These are phyloP conservation scores for Pollenia angustigena DNA, from an alignment of 2,888 invertebrate species.

Conservation along the genomic window DNA sequence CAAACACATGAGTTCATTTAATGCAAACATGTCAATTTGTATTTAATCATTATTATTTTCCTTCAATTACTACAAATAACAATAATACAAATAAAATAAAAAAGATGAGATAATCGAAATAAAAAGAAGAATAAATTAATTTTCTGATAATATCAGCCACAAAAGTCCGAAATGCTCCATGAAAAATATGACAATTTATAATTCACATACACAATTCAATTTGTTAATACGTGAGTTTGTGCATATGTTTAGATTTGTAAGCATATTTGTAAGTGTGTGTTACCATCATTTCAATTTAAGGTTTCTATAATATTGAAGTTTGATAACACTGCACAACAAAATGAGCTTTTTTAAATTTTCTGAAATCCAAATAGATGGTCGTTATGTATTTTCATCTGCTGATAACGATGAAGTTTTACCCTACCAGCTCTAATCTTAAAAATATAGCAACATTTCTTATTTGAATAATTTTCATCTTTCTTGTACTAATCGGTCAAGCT, in stretches of 20 bases:
- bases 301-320: not conserved
- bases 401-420: too few relatives aligned
- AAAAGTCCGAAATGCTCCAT: not conserved
- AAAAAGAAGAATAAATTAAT: conserved; percentile 37
- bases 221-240: not conserved
- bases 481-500: too few relatives aligned
- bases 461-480: too few relatives aligned
- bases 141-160: conserved; percentile 19
- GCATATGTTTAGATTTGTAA: not conserved
- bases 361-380: too few relatives aligned
- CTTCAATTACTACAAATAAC: conserved; percentile 26
- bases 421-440: too few relatives aligned
- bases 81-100: not conserved
- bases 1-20: not conserved
- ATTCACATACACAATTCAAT: not conserved
- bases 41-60: conserved; percentile 30
- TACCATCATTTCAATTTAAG: not conserved
- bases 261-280: not conserved
- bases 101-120: conserved; percentile 1
- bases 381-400: too few relatives aligned
- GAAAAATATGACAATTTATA: not conserved
- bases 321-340: not conserved
- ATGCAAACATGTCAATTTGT: conserved; percentile 34
- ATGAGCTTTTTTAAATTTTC: too few relatives aligned
- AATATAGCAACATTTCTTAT: too few relatives aligned